These are phyloP conservation scores for Dicycla oo DNA, from an alignment of 2,888 invertebrate genomes.

Conservation along the genomic window DNA sequence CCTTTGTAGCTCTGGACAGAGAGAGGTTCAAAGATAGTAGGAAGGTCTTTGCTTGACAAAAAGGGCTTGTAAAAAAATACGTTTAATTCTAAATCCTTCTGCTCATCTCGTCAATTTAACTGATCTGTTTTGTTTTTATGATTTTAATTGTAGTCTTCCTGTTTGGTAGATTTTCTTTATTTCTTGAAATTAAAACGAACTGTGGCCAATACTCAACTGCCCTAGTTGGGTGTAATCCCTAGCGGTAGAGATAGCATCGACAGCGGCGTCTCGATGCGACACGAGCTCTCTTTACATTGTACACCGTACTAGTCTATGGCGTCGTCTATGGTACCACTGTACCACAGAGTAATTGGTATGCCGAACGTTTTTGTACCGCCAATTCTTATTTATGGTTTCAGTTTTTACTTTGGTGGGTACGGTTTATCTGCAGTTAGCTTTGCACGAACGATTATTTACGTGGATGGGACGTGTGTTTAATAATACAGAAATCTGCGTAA, in stretches of 20 bases:
- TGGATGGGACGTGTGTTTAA: too few species aligned
- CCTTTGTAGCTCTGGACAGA: too few species aligned
- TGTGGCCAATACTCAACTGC: conserved; percentile 65
- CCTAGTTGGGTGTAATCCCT: conserved; percentile 77
- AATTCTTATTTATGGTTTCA: conserved; percentile 56
- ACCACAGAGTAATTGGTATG: conserved; percentile 69
- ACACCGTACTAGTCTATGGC: conserved; percentile 66
- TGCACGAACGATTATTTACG: background rate
- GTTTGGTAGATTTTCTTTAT: too few species aligned
- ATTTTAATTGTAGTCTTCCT: too few species aligned
- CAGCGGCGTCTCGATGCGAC: conserved; percentile 75
- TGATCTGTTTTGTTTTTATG: too few species aligned
- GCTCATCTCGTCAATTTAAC: too few species aligned
- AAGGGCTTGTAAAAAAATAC: too few species aligned
- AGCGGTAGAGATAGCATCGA: conserved; percentile 82
- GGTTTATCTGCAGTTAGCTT: background rate
- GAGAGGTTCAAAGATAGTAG: too few species aligned
- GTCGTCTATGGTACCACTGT: conserved; percentile 63
- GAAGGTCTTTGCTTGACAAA: too few species aligned
- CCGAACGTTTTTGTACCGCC: conserved; percentile 50
- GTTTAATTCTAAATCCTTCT: too few species aligned
- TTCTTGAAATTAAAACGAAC: too few species aligned
- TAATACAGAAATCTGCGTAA: too few species aligned
- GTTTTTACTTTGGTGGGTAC: conserved; percentile 4
- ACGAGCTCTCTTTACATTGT: conserved; percentile 72